Evolutionary conservation across 2,797 vertebrate genomes (phyloP).

Genomic region (Gymnothorax reevesii): DNA sequence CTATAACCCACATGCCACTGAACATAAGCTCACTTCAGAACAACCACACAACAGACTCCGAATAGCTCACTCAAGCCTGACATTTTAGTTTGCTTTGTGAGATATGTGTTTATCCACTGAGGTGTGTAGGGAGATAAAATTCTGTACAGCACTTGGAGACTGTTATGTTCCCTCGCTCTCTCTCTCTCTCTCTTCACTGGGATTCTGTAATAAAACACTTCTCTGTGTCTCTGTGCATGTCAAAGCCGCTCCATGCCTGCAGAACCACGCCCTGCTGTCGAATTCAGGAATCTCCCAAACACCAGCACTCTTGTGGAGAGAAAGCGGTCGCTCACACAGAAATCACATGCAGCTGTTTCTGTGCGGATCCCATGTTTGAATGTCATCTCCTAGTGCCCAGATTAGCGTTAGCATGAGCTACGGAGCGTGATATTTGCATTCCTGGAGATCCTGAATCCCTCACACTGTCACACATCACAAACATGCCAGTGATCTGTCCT

Average conservation of each 20-base stretch:
- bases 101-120: neutral
- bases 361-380: neutral
- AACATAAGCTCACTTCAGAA: neutral
- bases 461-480: too few species aligned
- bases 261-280: neutral
- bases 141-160: too few species aligned
- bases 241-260: neutral
- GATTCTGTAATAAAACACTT: neutral
- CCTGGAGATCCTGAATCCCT: too few species aligned
- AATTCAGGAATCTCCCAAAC: neutral
- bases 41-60: neutral
- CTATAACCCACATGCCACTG: neutral
- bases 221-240: neutral
- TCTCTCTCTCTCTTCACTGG: neutral
- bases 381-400: neutral
- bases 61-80: neutral
- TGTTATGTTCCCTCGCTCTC: neutral
- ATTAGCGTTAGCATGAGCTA: neutral
- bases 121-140: neutral
- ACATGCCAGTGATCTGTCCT: too few species aligned
- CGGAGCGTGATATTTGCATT: neutral
- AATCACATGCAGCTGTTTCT: neutral
- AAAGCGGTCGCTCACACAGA: neutral
- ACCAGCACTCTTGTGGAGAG: neutral
- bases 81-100: neutral